Base-by-base conservation (phyloP, 2,797 vertebrate genomes). In the Chaetophractus vellerosus region DNA sequence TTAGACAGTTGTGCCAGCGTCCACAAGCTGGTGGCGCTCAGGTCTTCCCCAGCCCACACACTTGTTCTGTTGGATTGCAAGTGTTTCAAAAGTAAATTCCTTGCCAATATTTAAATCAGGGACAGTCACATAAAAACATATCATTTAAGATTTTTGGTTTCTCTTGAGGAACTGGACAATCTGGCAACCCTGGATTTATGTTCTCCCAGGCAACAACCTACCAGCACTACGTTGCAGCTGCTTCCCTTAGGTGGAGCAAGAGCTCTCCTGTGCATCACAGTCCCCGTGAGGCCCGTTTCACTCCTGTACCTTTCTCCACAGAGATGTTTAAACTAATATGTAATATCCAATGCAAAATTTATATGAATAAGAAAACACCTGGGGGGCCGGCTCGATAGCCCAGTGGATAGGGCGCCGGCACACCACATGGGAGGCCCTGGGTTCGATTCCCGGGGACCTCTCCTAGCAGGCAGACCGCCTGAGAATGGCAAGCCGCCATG, bases 11-110 rank as follows among this genome's bases (percentile, higher is more conserved):
- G 15, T 10, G 19, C 36, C 8, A 0, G 76, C 24, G 10, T 0
- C 11, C 12, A 0, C 7, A 9, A 0, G 19, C 16, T 18, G 28
- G 9, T 0, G 0, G 10, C 4, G 21, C 9, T 76, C 4, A 7
- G 38, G 24, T 50, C 28, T 72, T 63, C 21, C 68, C 6, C 2
- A 88, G 61, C 38, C 48, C 0, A 0, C 9, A 78, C 31, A 80
- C 75, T 61, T 61, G 23, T 50, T 76, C 52, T 90, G 2, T 72
- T 72, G 33, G 8, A 19, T 90, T 80, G 24, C 50, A 48, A 45
- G 16, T 76, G 45, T 74, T 90, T 91, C 41, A 48, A 52, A 72
- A 79, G 68, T 57, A 36, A 94, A 91, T 63, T 74, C 64, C 68
- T 91, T 75, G 50, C 26, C 55, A 45, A 61, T 81, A 84, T 41